Conservation (phyloP, 2,797 vertebrate genomes). For the Rhynchotus rufescens region DNA sequence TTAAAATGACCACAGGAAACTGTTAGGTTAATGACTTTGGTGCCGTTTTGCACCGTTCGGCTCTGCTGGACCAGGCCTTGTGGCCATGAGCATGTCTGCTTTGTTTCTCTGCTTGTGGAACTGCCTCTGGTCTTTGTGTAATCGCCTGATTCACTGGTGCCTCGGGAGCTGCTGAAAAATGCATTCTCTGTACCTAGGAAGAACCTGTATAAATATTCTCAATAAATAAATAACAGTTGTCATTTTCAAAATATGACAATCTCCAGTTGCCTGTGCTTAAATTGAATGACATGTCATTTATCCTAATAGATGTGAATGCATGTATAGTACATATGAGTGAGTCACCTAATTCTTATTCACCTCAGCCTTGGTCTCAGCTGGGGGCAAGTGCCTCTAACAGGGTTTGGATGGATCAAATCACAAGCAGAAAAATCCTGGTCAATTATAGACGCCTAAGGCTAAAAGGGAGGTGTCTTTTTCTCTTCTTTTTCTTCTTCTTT, state of each 20-base stretch:
- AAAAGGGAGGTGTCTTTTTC: constrained; percentile 70
- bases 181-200: constrained; percentile 72
- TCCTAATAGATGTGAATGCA: constrained; percentile 83
- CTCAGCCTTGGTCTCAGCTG: constrained; percentile 81
- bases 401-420: constrained; percentile 85
- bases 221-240: constrained; percentile 87
- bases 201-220: constrained; percentile 83
- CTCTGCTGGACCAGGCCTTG: not conserved
- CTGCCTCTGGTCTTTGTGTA: constrained; percentile 2
- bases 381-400: constrained; percentile 82
- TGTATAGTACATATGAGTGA: constrained; percentile 75
- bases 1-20: constrained; percentile 17
- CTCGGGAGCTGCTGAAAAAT: constrained; percentile 64
- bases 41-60: not conserved
- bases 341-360: constrained; percentile 83
- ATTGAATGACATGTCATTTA: constrained; percentile 82
- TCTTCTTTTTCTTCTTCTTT: not conserved
- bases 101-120: not conserved
- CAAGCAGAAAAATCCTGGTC: constrained; percentile 81
- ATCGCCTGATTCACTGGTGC: not conserved
- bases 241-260: constrained; percentile 85
- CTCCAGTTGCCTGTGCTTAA: constrained; percentile 82
- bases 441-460: constrained; percentile 82
- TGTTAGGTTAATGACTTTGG: constrained; percentile 11
- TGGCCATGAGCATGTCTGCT: not conserved